Conservation (phyloP, 2,797 vertebrate genomes). For the Anomalospiza imberbis region DNA sequence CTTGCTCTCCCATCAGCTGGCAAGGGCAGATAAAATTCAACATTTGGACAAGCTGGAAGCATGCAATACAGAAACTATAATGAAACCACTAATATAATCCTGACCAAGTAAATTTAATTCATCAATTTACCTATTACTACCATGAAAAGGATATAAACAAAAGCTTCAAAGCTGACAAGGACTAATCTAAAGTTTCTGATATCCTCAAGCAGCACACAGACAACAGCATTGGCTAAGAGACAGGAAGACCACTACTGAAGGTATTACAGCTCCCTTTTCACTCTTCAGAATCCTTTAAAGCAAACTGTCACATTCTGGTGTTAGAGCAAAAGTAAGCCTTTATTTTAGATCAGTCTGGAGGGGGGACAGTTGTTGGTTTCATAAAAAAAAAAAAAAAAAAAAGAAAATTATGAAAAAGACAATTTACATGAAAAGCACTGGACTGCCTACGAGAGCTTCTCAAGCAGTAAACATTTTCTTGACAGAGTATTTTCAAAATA, state of each 20-base stretch:
- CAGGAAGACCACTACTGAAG: background rate
- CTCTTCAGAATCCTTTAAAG: background rate
- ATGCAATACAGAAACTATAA: background rate
- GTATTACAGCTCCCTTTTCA: background rate
- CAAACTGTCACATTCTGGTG: background rate
- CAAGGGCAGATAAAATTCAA: background rate
- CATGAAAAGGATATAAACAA: background rate
- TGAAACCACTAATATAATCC: background rate
- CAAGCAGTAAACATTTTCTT: background rate
- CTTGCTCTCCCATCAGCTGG: background rate
- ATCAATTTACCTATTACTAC: background rate
- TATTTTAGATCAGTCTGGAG: background rate
- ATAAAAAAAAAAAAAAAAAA: background rate
- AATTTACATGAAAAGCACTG: background rate
- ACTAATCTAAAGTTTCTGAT: background rate
- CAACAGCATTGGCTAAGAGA: background rate
- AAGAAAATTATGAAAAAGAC: background rate
- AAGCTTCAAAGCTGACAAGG: background rate
- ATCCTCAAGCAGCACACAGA: background rate
- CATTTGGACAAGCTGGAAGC: background rate
- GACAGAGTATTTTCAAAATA: background rate
- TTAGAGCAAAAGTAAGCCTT: background rate
- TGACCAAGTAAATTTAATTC: background rate
- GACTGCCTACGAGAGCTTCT: background rate
- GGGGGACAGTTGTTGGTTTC: background rate